Base-by-base conservation (phyloP, 1,140 invertebrate species). In the Drosophila oshimai region DNA sequence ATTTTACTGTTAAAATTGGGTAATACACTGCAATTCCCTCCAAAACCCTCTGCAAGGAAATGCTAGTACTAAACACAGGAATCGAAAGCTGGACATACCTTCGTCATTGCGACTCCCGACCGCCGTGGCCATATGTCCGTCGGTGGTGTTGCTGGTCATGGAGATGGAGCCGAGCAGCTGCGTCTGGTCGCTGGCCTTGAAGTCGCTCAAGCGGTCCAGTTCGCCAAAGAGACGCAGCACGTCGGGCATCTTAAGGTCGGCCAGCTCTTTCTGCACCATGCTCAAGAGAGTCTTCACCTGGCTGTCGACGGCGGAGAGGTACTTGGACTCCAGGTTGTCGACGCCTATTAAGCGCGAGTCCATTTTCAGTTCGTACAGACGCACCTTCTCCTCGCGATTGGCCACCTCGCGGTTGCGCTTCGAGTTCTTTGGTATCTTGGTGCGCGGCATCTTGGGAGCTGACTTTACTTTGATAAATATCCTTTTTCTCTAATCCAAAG, bases 381-480 rank as follows among this genome's bases (percentile, higher is more conserved):
- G 80, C 5, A 90, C 64, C 39, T 89, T 90, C 49, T 90, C 89
- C 37, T 90, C 89, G 28, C 68, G 83, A 47, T 74, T 74, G 9
- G 89, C 76, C 1, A 73, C 80, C 2, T 90, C 89, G 15, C 89
- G 89, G 45, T 90, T 90, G 3, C 89, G 69, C 28, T 90, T 90
- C 4, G 87, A 71, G 45, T 80, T 90, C 49, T 90, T 90, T 49
- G 89, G 54, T 61, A 90, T 64, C 57, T 90, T 90, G 10, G 89
- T 90, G 26, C 89, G 87, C 33, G 89, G 89, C 89, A 90, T 90
- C 37, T 67, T 53, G 44, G 51, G 44, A 12, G 44, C 50, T 15
- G 15, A 17, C 41, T 22, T 7, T 6, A 12, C 7, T 10, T 13
- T 13, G n/a, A n/a, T n/a, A n/a, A n/a, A n/a, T n/a, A n/a, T n/a